Base-by-base conservation (phyloP, 2,888 invertebrate species). In the Kuschelorhynchus macadamiae region DNA sequence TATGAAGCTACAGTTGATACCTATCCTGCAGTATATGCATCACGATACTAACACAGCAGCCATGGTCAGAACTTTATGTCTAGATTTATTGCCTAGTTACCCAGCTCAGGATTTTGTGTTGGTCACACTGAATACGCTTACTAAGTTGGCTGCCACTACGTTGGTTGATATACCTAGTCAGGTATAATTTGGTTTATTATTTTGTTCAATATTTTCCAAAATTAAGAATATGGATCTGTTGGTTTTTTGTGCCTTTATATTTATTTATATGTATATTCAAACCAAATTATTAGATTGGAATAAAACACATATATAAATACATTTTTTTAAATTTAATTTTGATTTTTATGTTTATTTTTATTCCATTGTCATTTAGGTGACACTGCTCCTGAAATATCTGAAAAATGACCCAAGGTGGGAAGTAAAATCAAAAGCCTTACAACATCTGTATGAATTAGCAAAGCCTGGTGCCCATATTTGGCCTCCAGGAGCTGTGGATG, bases 11-110 rank as follows among this genome's bases (percentile, higher is more conserved):
- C 92, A 94, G 77, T 87, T 98, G 4, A 95, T 98, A 60, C 92
- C 96, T 0, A 94, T 97, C 44, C 85, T 98, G 61, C 91, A 95
- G 74, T 94, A 97, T 78, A 97, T 97, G 90, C 95, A 97, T 83
- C 97, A 97, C 77, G 88, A 88, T 70, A 87, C 87, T 5, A 86
- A 85, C 71, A 88, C 88, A 1, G 86, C 87, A 0, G 84, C 86
- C 1, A 81, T 93, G 88, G 93, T 93, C 0, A 88, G 93, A 67
- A 87, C 89, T 59, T 82, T 94, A 1, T 94, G 94, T 76, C 87
- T 90, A 67, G 89, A 92, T 74, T 84, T 94, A 36, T 82, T 95
- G 62, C 89, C 90, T 4, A 91, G 89, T 79, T 94, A 93, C 84
- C 93, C 94, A 8, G 90, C 93, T 0, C 89, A 91, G 77, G 91